A percentile compares a stretch with the other conserved stretches of the same genome.
Evolutionary conservation across 2,888 invertebrate genomes (phyloP).

Genomic region (Dexiosoma caninum): DNA sequence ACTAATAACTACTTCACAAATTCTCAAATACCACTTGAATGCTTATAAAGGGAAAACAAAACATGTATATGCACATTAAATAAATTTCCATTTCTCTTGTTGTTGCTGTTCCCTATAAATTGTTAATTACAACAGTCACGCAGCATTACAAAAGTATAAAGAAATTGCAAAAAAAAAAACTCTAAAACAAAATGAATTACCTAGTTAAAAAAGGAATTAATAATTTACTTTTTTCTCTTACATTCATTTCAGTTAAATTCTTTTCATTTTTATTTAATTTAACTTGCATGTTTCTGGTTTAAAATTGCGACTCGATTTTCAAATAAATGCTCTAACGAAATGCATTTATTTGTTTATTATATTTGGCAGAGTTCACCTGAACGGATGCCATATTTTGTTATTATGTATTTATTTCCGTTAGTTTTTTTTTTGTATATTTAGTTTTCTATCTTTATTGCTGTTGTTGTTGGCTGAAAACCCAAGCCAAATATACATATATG

Average conservation of each 20-base stretch:
- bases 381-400: slow-evolving; percentile 63
- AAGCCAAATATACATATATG: slow-evolving; percentile 33
- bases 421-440: not conserved
- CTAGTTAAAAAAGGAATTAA: too few species aligned
- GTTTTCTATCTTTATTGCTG: not conserved
- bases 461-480: not conserved
- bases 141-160: not conserved
- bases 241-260: not conserved
- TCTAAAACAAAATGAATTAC: not conserved
- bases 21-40: slow-evolving; percentile 57
- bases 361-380: slow-evolving; percentile 55
- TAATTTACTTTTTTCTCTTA: too few species aligned
- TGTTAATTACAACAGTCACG: slow-evolving; percentile 56
- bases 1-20: slow-evolving; percentile 40
- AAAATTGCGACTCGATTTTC: slow-evolving; percentile 11
- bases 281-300: not conserved
- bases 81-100: not conserved
- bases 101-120: slow-evolving; percentile 27
- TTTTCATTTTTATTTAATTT: not conserved
- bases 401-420: slow-evolving; percentile 60
- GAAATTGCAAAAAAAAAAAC: not conserved
- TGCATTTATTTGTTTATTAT: slow-evolving; percentile 44
- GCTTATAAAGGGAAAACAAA: slow-evolving; percentile 15
- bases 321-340: not conserved
- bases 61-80: not conserved